A percentile compares a stretch with the other conserved stretches of the same genome.
Conservation (phyloP, 2,113 vertebrate species). For the Aix galericulata region DNA sequence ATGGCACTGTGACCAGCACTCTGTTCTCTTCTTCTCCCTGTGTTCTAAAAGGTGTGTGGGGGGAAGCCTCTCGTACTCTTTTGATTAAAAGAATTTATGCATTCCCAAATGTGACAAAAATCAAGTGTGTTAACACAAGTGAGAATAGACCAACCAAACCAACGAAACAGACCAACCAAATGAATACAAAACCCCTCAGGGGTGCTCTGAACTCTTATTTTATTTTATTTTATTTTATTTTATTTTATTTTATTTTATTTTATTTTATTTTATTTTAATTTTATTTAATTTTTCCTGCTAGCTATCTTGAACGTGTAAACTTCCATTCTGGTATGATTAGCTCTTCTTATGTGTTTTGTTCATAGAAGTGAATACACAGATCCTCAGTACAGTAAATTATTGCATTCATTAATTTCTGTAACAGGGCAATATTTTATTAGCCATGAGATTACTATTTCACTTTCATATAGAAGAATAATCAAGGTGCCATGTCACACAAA, state of each 20-base stretch:
- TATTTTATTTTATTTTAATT: neutral
- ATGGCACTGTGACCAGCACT: neutral
- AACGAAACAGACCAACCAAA: neutral
- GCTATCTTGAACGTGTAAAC: neutral
- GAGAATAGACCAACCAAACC: neutral
- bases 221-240: too few relatives aligned
- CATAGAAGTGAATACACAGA: neutral
- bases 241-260: neutral
- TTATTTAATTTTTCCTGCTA: too few relatives aligned
- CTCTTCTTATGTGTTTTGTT: neutral
- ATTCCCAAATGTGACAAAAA: neutral
- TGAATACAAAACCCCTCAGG: neutral
- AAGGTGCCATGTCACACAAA: neutral
- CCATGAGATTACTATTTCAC: neutral
- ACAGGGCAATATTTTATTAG: neutral
- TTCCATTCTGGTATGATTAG: neutral
- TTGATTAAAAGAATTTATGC: neutral
- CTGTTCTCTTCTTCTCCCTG: neutral
- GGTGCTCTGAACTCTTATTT: neutral
- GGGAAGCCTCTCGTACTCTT: neutral
- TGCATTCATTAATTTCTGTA: neutral
- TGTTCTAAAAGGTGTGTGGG: too few relatives aligned
- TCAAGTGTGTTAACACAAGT: neutral
- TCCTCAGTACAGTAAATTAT: neutral
- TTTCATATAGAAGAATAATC: neutral